Conservation (phyloP, 2,113 vertebrate genomes). For the Thymallus thymallus region DNA sequence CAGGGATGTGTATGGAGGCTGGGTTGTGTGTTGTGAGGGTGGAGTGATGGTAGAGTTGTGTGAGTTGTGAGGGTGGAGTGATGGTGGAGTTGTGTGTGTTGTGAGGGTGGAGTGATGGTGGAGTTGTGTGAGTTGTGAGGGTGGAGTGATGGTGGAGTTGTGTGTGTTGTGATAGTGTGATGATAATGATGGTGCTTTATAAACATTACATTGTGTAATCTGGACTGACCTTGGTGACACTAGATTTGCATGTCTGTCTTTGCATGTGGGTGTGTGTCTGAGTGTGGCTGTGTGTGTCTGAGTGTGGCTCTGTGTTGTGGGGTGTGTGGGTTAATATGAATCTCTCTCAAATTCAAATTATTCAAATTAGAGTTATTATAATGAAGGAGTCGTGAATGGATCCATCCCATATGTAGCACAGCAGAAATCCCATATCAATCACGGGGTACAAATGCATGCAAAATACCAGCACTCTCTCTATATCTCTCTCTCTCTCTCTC, state of each 20-base stretch:
- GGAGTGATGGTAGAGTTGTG: no score
- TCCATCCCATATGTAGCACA: not conserved
- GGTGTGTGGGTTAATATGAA: not conserved
- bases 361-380: not conserved
- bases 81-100: no score
- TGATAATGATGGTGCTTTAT: not conserved
- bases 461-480: not conserved
- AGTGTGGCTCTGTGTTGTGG: slow-evolving; percentile 12
- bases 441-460: not conserved
- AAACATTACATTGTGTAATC: no score
- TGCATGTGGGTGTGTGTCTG: not conserved
- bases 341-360: not conserved
- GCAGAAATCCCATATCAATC: not conserved
- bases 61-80: not conserved
- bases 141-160: not conserved
- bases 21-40: not conserved
- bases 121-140: no score
- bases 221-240: no score
- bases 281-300: not conserved
- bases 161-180: not conserved
- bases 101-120: no score
- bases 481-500: no score
- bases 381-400: no score
- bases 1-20: slow-evolving; percentile 7
- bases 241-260: not conserved